phyloP scores from a whole-genome alignment of 2,797 vertebrate species.

The Sebastes wilsoni region DNA sequence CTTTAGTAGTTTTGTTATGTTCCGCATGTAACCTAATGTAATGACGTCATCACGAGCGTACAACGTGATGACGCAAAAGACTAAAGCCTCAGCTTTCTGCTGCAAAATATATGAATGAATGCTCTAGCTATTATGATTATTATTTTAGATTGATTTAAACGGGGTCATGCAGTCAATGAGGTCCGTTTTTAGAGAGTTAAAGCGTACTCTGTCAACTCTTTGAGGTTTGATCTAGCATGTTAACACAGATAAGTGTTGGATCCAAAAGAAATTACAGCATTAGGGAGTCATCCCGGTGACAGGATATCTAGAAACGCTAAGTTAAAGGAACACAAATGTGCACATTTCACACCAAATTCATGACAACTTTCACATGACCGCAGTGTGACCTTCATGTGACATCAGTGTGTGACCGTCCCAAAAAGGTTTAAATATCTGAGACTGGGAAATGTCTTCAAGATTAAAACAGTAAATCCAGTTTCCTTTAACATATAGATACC shows the following conservation, averaged over 20 bases:
- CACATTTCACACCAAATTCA: background rate
- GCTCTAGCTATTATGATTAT: no score
- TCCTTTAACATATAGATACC: background rate
- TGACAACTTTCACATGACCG: background rate
- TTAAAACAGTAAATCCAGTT: background rate
- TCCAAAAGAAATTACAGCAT: no score
- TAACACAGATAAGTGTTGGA: no score
- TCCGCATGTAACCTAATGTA: no score
- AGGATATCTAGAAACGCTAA: background rate
- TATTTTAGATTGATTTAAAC: no score
- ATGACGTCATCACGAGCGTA: no score
- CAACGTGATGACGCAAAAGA: no score
- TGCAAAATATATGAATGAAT: no score
- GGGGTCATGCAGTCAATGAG: no score
- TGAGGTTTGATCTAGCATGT: background rate
- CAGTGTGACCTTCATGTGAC: constrained; percentile 1
- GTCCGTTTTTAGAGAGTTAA: background rate
- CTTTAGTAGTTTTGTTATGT: no score
- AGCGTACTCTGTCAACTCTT: background rate
- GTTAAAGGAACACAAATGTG: background rate
- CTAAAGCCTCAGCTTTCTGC: no score
- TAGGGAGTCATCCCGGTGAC: background rate
- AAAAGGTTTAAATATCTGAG: background rate
- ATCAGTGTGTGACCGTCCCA: background rate
- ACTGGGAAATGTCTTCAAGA: background rate